A percentile compares a stretch with the other conserved stretches of the same genome.
These are phyloP conservation scores for Selene dorsalis DNA, from an alignment of 2,797 vertebrate species.

Conservation along the genomic window DNA sequence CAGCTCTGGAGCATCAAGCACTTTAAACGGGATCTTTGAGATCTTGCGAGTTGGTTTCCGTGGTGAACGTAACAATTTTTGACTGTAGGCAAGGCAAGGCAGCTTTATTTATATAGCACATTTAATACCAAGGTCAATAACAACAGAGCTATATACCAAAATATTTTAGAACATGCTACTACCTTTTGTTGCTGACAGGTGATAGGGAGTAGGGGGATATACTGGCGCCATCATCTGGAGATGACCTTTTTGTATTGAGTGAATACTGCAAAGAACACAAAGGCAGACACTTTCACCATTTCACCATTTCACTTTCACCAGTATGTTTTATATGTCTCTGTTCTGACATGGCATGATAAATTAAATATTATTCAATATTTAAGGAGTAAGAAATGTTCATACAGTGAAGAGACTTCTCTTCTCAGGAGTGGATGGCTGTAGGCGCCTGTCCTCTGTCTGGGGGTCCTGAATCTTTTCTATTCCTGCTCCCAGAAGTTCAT, in stretches of 20 bases:
- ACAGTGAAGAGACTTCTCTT: slow-evolving; percentile 93
- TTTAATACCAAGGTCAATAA: too few relatives aligned
- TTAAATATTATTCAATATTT: background rate
- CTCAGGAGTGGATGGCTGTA: slow-evolving; percentile 92
- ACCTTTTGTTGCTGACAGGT: slow-evolving; percentile 97
- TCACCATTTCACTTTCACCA: too few relatives aligned
- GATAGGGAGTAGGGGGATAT: slow-evolving; percentile 94
- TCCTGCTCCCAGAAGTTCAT: slow-evolving; percentile 92
- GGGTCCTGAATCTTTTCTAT: slow-evolving; percentile 96
- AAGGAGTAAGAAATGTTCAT: slow-evolving; percentile 25
- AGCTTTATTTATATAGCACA: too few relatives aligned
- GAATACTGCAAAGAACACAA: slow-evolving; percentile 85
- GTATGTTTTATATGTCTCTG: background rate
- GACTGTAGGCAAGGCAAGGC: too few relatives aligned
- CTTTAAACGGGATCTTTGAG: slow-evolving; percentile 97
- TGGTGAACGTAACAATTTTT: slow-evolving; percentile 92
- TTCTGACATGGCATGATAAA: background rate
- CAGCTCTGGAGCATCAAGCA: slow-evolving; percentile 93
- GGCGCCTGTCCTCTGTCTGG: slow-evolving; percentile 91
- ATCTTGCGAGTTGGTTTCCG: slow-evolving; percentile 95
- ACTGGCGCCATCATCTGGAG: slow-evolving; percentile 90
- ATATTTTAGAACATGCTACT: background rate
- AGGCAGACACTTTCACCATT: background rate
- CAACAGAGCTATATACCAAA: background rate
- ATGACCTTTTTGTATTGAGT: slow-evolving; percentile 89